These are phyloP conservation scores for Aleiodes leptofemur DNA, from an alignment of 2,888 invertebrate species.

Conservation along the genomic window DNA sequence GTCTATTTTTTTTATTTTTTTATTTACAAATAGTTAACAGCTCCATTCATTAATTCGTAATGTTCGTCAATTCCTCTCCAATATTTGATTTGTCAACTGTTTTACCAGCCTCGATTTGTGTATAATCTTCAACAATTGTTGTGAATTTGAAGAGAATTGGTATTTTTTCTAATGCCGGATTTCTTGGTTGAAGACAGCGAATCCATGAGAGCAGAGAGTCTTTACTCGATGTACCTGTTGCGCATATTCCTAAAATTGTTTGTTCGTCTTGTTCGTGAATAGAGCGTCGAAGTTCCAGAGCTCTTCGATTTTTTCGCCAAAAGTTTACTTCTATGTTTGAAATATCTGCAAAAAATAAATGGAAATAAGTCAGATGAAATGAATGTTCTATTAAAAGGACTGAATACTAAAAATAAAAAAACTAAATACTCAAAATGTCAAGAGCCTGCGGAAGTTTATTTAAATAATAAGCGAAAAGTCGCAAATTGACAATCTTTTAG, in stretches of 20 bases:
- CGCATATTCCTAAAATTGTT: constrained; percentile 90
- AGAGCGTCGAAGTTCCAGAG: constrained; percentile 78
- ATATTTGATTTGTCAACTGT: background rate
- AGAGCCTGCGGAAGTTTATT: too few relatives aligned
- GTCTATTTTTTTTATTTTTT: constrained; percentile 16
- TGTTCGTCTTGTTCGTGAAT: constrained; percentile 97
- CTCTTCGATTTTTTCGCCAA: constrained; percentile 76
- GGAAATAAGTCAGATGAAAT: too few relatives aligned
- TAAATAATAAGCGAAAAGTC: too few relatives aligned
- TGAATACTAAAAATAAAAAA: too few relatives aligned
- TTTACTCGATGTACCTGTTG: constrained; percentile 92
- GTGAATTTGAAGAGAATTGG: constrained; percentile 90
- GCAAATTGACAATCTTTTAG: too few relatives aligned
- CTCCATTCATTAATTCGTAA: constrained; percentile 6
- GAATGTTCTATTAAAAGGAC: too few relatives aligned
- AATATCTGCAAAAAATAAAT: constrained; percentile 80
- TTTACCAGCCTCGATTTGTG: constrained; percentile 33
- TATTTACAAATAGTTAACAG: constrained; percentile 39
- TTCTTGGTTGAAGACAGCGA: constrained; percentile 85
- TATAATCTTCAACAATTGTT: constrained; percentile 23
- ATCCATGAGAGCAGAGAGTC: constrained; percentile 97
- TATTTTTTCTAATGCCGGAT: constrained; percentile 83
- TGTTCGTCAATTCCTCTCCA: constrained; percentile 3
- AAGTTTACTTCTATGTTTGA: constrained; percentile 80
- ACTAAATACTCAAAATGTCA: too few relatives aligned